Conservation (phyloP, 2,888 invertebrate species). For the Ornithoptera priamus region DNA sequence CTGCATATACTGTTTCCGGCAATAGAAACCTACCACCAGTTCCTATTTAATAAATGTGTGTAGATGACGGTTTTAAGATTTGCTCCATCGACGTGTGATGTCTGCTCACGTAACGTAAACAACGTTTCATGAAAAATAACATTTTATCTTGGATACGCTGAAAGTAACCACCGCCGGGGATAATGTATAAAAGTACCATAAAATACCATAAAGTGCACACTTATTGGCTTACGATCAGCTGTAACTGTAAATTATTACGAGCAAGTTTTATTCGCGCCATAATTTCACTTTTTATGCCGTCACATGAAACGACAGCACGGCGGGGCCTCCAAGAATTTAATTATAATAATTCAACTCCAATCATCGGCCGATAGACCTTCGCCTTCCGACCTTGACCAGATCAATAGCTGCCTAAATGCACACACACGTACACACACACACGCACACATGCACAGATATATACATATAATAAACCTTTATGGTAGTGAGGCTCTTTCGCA, state of each 20-base stretch:
- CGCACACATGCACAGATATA: too few relatives aligned
- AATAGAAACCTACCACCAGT: too few relatives aligned
- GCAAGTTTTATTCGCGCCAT: slow-evolving; percentile 14
- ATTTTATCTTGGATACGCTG: background rate
- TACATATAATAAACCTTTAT: too few relatives aligned
- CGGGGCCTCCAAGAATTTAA: background rate
- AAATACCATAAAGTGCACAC: slow-evolving; percentile 16
- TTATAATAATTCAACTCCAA: background rate
- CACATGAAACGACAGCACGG: slow-evolving; percentile 4
- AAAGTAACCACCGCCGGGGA: background rate
- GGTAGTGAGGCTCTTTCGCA: too few relatives aligned
- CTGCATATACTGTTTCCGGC: too few relatives aligned
- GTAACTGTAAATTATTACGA: slow-evolving; percentile 24
- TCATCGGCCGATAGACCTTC: background rate
- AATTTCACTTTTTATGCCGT: slow-evolving; percentile 19
- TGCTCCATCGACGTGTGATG: too few relatives aligned
- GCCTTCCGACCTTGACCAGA: background rate
- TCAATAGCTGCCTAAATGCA: background rate
- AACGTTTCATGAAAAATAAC: too few relatives aligned
- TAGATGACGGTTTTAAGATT: too few relatives aligned
- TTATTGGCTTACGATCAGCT: slow-evolving; percentile 19
- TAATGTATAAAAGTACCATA: slow-evolving; percentile 16
- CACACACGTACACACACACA: too few relatives aligned
- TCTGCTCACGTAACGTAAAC: too few relatives aligned
- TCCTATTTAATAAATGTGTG: too few relatives aligned